Evolutionary conservation across 2,888 invertebrate species (phyloP), one percentile per base, ranked within the genome.

Genomic region (Drosophila tanythrix): DNA sequence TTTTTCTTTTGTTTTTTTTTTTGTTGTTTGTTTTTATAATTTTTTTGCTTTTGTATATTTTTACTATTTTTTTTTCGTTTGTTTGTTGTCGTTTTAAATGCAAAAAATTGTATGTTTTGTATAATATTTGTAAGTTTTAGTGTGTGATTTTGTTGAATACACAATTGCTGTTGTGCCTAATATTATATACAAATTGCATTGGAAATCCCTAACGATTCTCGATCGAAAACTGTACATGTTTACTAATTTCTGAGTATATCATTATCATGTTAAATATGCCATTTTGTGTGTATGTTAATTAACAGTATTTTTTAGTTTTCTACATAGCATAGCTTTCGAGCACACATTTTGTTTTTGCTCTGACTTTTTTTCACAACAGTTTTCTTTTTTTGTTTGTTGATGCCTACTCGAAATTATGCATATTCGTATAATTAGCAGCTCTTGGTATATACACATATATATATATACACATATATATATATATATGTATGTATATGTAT

Each of bases 101-200:
- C 88, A 88, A 85, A 84, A 83, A 88, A 82, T 61, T 79, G 75
- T 82, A 81, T 80, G 72, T 80, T 59, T 69, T 82, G 74, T 87
- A 76, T 76, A 82, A 67, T 75, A 75, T 73, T 51, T 38, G 50
- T 58, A 40, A 40, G 48, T 43, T 64, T 67, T 57, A 58, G 56
- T 80, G 68, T 73, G 18, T 66, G 40, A 75, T 65, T 74, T 52
- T 59, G 31, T n/a, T 65, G 33, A 46, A 63, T 48, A 36, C 62
- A 62, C 67, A 67, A 63, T 56, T 36, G 52, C 33, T 51, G 33
- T 31, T 58, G 61, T 66, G 46, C 60, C 61, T 53, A 60, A 57
- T 67, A 62, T 46, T 80, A 80, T 80, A 50, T 80, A 80, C 80
- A 80, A 77, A 76, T 71, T 76, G 60, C 70, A 74, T 76, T 71